Percentiles rank a stretch among this genome's conserved stretches.
These are phyloP conservation scores for Drosophila subquinaria DNA, from an alignment of 2,888 invertebrate genomes.

Conservation along the genomic window DNA sequence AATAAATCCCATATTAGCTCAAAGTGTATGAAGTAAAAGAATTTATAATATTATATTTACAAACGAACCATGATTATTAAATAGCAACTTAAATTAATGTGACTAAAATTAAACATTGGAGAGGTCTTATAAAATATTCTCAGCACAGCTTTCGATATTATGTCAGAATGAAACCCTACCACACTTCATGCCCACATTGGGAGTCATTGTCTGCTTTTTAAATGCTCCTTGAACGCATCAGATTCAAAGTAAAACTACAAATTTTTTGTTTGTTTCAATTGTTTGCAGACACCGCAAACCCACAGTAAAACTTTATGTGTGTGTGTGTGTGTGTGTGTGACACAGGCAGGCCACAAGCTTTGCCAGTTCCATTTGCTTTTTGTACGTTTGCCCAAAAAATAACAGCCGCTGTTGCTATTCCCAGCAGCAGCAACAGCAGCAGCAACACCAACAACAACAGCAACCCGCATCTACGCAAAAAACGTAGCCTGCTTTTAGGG, in stretches of 20 bases:
- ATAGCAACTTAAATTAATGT: too few species aligned
- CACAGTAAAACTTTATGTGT: constrained; percentile 19
- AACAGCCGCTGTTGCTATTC: constrained; percentile 61
- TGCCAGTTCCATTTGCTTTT: constrained; percentile 30
- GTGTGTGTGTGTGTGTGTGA: constrained; percentile 6
- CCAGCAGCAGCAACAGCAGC: constrained; percentile 48
- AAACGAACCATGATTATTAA: too few species aligned
- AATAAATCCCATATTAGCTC: too few species aligned
- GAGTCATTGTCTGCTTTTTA: background rate
- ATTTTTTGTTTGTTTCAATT: constrained; percentile 20
- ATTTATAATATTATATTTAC: too few species aligned
- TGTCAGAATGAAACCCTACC: background rate
- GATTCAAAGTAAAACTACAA: constrained; percentile 6
- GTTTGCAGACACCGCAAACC: constrained; percentile 25
- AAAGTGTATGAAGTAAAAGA: too few species aligned
- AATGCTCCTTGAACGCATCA: background rate
- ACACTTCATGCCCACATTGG: background rate
- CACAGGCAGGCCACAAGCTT: constrained; percentile 30
- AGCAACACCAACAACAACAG: constrained; percentile 34
- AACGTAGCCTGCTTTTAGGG: constrained; percentile 61
- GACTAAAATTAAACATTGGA: too few species aligned
- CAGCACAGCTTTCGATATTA: background rate
- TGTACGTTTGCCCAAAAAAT: constrained; percentile 39
- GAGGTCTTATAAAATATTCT: background rate
- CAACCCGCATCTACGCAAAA: constrained; percentile 62